Conservation (phyloP, 1,140 invertebrate species). For the Temnothorax longispinosus region DNA sequence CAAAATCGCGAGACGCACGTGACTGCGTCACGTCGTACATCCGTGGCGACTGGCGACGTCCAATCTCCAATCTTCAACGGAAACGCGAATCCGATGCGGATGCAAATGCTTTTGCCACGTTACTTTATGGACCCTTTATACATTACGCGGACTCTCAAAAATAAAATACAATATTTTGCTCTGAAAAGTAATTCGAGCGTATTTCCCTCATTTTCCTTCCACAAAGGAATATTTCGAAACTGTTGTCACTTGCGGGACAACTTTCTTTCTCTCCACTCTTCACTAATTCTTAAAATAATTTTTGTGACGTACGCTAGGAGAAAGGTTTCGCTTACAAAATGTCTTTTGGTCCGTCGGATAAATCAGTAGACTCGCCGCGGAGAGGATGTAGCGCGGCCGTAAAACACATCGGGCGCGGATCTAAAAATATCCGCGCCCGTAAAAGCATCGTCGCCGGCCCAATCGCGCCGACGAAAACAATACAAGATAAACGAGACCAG, state of each 20-base stretch:
- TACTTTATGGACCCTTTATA: not conserved
- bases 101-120: not conserved
- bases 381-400: slow-evolving; percentile 6
- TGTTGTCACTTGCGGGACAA: not conserved
- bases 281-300: not conserved
- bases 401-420: slow-evolving; percentile 21
- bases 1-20: slow-evolving; percentile 11
- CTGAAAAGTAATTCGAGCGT: not conserved
- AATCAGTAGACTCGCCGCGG: not conserved
- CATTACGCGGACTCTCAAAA: not conserved
- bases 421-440: slow-evolving; percentile 51
- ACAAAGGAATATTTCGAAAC: not conserved
- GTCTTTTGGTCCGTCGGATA: not conserved
- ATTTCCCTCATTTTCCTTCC: not conserved
- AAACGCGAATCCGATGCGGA: not conserved
- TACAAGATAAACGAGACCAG: slow-evolving; percentile 49
- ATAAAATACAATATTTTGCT: not conserved
- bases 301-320: not conserved
- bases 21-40: not conserved
- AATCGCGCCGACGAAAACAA: slow-evolving; percentile 51
- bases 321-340: not conserved
- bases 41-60: too few species aligned
- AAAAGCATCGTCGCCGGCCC: slow-evolving; percentile 43
- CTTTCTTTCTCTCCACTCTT: not conserved
- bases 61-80: slow-evolving; percentile 20